Conservation (phyloP, 2,888 invertebrate species). For the Tetheella fluctuosa region DNA sequence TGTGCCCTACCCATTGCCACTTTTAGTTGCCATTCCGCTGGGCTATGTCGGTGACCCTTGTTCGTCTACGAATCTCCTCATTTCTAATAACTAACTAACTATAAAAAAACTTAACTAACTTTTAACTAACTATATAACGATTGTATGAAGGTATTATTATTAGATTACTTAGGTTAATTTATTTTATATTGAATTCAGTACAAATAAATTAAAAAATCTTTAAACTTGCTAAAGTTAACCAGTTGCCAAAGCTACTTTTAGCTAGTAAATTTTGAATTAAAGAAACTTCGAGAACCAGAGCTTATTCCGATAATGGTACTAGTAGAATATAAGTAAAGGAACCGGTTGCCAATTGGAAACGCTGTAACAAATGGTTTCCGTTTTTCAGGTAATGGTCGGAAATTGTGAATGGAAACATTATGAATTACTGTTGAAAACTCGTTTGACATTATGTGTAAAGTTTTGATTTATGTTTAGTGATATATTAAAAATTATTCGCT, state of each 20-base stretch:
- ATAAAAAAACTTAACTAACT: no score
- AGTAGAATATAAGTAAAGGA: not conserved
- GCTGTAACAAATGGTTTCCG: not conserved
- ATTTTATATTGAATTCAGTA: no score
- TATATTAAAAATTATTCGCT: not conserved
- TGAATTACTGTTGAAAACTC: constrained; percentile 7
- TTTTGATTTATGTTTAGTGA: not conserved
- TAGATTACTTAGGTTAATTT: no score
- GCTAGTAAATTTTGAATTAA: not conserved
- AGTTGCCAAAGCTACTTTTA: not conserved
- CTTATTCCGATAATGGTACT: not conserved
- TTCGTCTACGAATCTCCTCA: no score
- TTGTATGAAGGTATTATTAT: no score
- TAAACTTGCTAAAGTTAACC: not conserved
- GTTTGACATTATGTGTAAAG: not conserved
- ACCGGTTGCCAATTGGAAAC: not conserved
- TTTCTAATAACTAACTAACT: no score
- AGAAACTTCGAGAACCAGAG: not conserved
- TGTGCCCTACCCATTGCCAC: no score
- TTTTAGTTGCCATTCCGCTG: no score
- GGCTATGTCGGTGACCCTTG: no score
- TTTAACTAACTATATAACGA: no score
- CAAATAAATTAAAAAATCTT: no score
- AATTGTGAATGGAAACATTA: not conserved
- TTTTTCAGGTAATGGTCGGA: constrained; percentile 7